phyloP scores from a whole-genome alignment of 2,888 invertebrate genomes.

The Ichneumoninae sp. region DNA sequence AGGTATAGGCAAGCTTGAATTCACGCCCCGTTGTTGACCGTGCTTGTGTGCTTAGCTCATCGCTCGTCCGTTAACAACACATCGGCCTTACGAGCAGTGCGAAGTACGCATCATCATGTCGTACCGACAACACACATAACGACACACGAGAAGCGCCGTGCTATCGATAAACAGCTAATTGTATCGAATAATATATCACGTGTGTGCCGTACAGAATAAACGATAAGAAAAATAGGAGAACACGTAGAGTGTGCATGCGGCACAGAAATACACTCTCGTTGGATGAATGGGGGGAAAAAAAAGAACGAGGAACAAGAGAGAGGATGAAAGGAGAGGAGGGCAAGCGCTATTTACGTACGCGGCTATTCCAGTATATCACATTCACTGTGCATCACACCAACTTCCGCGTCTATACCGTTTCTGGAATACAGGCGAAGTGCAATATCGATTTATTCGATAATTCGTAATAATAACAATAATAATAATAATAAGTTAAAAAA shows the following conservation, averaged over 20 bases:
- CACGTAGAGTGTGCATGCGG: neutral
- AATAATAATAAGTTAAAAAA: neutral
- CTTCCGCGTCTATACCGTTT: constrained; percentile 27
- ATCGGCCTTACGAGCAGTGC: neutral
- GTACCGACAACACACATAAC: neutral
- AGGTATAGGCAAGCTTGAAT: neutral
- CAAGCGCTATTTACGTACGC: constrained; percentile 32
- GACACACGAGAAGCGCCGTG: neutral
- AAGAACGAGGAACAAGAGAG: constrained; percentile 20
- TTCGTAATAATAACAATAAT: constrained; percentile 3
- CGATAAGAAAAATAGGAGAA: neutral
- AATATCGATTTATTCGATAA: constrained; percentile 6
- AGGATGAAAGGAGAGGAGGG: constrained; percentile 26
- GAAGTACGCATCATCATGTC: neutral
- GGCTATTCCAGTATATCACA: constrained; percentile 42
- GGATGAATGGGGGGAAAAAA: constrained; percentile 34
- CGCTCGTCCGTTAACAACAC: neutral
- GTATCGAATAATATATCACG: constrained; percentile 14
- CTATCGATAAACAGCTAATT: constrained; percentile 28
- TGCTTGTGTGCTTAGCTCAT: neutral
- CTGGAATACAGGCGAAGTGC: neutral
- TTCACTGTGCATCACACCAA: constrained; percentile 9
- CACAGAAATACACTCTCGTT: constrained; percentile 19
- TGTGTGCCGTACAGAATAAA: neutral
- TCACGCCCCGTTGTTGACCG: neutral